Evolutionary conservation across 2,888 invertebrate species (phyloP), one percentile per base, ranked within the genome.

Genomic region (Caenorhabditis sinica): DNA sequence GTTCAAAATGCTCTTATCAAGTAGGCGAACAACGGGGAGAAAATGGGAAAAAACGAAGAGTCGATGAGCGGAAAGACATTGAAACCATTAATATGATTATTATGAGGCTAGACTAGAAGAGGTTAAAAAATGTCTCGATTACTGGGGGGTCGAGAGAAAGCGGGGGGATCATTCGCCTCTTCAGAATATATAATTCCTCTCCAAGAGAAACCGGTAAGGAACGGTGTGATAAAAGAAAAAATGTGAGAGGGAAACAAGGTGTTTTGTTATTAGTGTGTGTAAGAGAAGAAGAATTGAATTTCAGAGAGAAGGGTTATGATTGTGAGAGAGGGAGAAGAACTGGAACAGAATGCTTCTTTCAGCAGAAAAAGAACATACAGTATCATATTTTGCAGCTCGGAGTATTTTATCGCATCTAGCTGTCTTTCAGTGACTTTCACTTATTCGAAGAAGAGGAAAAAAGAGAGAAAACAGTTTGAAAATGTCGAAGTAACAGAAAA

Each of bases 1-100:
- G 69, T 69, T 69, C 69, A 69, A 69, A 71, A 58, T 56, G 79
- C 53, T 79, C 79, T 79, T 79, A 79, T 79, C 79, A 79, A 77
- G 58, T 43, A 40, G 66, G 71, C 36, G 79, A 79, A 72, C 71
- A 63, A 79, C 17, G 71, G 65, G 30, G 23, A 36, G 56, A 43
- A 66, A 76, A 60, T 58, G 33, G 28, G 20, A 60, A 63, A 49
- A 58, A 45, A 45, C 25, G 56, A 63, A 23, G 79, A 40, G 30
- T 69, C 13, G 68, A 53, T 49, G 66, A 66, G 66, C 30, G 33
- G 68, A 36, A 80, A 69, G 43, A 61, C 69, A 71, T 53, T 43
- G 71, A 72, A 72, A 72, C 66, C 58, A 80, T 80, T 80, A 76
- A 23, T 5, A 69, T 72, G 72, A 80, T 80, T 71, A 60, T 61